Base-by-base conservation (phyloP, 2,888 invertebrate genomes). In the Teinopalpus imperialis region DNA sequence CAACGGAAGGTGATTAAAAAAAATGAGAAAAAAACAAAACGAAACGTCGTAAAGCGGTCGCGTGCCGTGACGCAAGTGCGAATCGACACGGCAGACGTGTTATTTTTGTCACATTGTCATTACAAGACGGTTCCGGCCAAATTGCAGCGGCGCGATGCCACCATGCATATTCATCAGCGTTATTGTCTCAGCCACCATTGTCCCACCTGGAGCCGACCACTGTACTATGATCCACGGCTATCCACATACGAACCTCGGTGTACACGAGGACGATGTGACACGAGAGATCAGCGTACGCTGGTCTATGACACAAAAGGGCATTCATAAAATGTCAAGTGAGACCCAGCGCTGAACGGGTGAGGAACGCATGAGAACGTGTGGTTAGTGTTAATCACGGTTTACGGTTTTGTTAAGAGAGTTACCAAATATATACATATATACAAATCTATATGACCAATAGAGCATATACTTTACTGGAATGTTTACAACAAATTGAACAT, bases 61-160 rank as follows among this genome's bases (percentile, higher is more conserved):
- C 44, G 32, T 48, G 48, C 42, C 16, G 26, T 4, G 10, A 20
- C 37, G 45, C 34, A 29, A 52, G 49, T 52, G 48, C 46, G 49
- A 45, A 39, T 9, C 37, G 30, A 39, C 35, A 43, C 49, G 41
- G 16, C 31, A 61, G 63, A 66, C 63, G 63, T 69, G 76, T 78
- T 81, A 85, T 83, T 82, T 85, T 78, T 73, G 81, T 80, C 78
- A 77, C 86, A 81, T 76, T 82, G 82, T 83, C 81, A 83, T 82
- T 76, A 81, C 76, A 72, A 75, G 76, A 74, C 69, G 73, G 75
- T 73, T 70, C 74, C 74, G 72, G 64, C 78, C 81, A 81, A 85
- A 86, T 86, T 85, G 86, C 85, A 77, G 59, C 67, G 72, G 61
- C 54, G 73, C 72, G 79, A 74, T 76, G 79, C 75, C 75, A 68